A percentile compares a stretch with the other conserved stretches of the same genome.
Evolutionary conservation across 2,113 vertebrate genomes (phyloP).

Genomic region (human): DNA sequence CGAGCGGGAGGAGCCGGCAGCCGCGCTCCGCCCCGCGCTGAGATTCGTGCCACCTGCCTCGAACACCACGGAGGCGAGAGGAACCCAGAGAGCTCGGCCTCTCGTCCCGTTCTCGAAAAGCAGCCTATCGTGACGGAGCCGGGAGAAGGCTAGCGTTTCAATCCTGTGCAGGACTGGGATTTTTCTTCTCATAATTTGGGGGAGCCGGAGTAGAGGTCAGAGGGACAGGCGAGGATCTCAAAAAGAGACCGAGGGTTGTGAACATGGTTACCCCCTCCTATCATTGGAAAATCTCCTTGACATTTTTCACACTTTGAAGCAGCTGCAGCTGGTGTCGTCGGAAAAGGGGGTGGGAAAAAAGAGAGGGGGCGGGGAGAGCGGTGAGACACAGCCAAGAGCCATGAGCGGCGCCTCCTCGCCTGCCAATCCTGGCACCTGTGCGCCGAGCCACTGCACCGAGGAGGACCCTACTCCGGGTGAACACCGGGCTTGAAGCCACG

Average conservation of each 20-base stretch:
- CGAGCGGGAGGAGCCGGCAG: not conserved
- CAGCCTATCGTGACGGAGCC: not conserved
- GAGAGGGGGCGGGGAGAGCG: conserved; percentile 69
- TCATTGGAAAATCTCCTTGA: conserved; percentile 68
- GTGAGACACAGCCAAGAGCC: conserved; percentile 58
- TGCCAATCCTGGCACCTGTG: conserved; percentile 75
- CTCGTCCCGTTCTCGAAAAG: not conserved
- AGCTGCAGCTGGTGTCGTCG: conserved; percentile 74
- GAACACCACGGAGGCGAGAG: not conserved
- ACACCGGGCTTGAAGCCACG: conserved; percentile 18
- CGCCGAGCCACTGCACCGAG: conserved; percentile 56
- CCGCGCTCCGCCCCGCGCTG: not conserved
- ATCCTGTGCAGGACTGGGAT: not conserved
- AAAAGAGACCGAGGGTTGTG: not conserved
- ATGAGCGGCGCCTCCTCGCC: conserved; percentile 58
- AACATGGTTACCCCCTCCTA: not conserved
- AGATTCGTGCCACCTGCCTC: conserved; percentile 30
- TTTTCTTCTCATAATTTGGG: conserved; percentile 7
- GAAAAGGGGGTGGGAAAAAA: conserved; percentile 69
- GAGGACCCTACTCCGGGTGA: conserved; percentile 47
- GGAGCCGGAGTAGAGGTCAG: conserved; percentile 51
- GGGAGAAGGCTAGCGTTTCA: not conserved
- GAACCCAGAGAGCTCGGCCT: not conserved
- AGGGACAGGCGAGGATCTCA: not conserved
- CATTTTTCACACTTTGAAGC: conserved; percentile 75